Percentiles rank a stretch among this genome's conserved stretches.
Conservation (phyloP, 1,140 invertebrate genomes). For the Teleogryllus occipitalis region DNA sequence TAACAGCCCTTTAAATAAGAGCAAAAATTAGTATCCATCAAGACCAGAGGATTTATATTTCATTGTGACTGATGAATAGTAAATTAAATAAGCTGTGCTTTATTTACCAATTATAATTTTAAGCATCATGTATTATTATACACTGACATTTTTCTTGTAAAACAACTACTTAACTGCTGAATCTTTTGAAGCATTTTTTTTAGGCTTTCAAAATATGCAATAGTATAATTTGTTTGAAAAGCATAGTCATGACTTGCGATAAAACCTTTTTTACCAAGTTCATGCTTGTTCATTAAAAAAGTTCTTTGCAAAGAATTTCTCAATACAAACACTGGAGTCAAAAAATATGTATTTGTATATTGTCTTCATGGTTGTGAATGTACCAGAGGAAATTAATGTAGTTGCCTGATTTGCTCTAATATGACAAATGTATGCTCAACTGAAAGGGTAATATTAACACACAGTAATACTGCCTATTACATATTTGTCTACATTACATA, state of each 20-base stretch:
- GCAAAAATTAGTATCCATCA: background rate
- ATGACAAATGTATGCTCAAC: background rate
- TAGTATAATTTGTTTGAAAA: no score
- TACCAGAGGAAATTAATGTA: background rate
- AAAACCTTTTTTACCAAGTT: background rate
- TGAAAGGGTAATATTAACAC: background rate
- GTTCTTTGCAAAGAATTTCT: background rate
- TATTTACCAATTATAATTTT: no score
- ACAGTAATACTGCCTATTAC: background rate
- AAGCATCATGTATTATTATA: no score
- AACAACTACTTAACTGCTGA: no score
- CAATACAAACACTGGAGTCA: conserved; percentile 4
- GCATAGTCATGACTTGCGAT: background rate
- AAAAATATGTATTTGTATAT: background rate
- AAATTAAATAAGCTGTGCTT: no score
- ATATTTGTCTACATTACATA: background rate
- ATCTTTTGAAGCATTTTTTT: no score
- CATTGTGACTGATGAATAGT: no score
- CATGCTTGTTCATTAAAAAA: background rate
- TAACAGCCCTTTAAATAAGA: background rate
- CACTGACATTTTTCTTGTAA: no score
- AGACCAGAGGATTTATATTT: background rate
- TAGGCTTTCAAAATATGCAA: no score
- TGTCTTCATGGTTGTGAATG: background rate
- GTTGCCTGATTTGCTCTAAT: background rate